Evolutionary conservation across 2,888 invertebrate species (phyloP).

Genomic region (Sycophila texana): DNA sequence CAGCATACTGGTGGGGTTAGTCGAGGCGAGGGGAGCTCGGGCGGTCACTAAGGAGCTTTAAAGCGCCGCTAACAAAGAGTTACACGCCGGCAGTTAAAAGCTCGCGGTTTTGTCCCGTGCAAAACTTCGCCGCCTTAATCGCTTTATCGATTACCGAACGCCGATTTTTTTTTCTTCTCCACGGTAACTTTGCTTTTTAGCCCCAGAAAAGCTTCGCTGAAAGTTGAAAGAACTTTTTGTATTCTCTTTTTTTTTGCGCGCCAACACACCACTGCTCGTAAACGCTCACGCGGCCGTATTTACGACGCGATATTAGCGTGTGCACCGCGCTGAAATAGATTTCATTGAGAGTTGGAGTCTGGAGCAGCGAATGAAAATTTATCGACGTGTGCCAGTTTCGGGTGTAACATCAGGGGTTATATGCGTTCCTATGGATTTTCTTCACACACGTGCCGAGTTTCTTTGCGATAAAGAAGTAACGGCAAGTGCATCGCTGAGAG

Average conservation of each 20-base stretch:
- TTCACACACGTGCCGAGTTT: background rate
- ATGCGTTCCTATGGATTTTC: background rate
- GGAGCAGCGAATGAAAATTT: slow-evolving; percentile 7
- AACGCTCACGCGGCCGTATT: background rate
- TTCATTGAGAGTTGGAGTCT: background rate
- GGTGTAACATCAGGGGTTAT: background rate
- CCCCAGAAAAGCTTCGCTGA: background rate
- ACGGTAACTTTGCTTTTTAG: background rate
- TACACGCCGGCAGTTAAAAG: slow-evolving; percentile 38
- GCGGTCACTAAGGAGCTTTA: slow-evolving; percentile 33
- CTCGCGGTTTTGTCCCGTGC: slow-evolving; percentile 24
- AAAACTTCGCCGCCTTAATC: slow-evolving; percentile 32
- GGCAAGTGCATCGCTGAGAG: no score
- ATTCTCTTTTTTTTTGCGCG: background rate
- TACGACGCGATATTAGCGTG: slow-evolving; percentile 8
- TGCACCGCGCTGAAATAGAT: slow-evolving; percentile 4
- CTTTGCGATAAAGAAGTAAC: no score
- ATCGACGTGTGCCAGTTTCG: slow-evolving; percentile 5
- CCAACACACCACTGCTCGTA: no score
- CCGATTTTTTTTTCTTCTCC: slow-evolving; percentile 47
- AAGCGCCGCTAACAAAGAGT: slow-evolving; percentile 28
- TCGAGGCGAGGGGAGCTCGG: no score
- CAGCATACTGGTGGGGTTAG: no score
- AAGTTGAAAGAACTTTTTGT: slow-evolving; percentile 4
- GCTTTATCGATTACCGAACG: slow-evolving; percentile 59